These are phyloP conservation scores for Sebastes steindachneri DNA, from an alignment of 2,797 vertebrate genomes.

Conservation along the genomic window DNA sequence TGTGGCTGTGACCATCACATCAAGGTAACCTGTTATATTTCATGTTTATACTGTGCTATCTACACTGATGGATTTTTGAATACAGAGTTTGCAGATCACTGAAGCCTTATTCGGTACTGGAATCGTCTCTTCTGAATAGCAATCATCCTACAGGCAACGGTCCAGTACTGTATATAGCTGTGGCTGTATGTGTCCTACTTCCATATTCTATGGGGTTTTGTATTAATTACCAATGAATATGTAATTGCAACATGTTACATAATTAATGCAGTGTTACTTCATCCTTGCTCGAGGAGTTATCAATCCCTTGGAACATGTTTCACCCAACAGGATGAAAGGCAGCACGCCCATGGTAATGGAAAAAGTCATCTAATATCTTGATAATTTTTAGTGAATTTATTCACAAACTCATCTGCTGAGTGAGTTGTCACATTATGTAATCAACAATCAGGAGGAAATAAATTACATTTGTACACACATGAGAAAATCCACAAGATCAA, in stretches of 20 bases:
- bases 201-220: conserved; percentile 9
- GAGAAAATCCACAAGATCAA: neutral
- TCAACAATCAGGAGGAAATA: neutral
- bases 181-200: conserved; percentile 10
- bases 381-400: neutral
- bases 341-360: neutral
- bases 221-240: conserved; percentile 25
- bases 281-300: conserved; percentile 12
- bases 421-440: neutral
- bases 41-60: neutral
- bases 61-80: neutral
- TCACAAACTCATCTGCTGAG: neutral
- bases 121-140: neutral
- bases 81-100: neutral
- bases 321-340: neutral
- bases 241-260: conserved; percentile 21
- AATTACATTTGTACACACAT: neutral
- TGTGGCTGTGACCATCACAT: too few species aligned
- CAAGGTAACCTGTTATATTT: too few species aligned
- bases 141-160: neutral
- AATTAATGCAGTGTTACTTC: conserved; percentile 17
- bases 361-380: neutral
- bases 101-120: neutral
- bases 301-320: neutral
- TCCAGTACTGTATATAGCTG: neutral